Evolutionary conservation across 2,113 vertebrate species (phyloP).

Genomic region (Macrotus californicus): DNA sequence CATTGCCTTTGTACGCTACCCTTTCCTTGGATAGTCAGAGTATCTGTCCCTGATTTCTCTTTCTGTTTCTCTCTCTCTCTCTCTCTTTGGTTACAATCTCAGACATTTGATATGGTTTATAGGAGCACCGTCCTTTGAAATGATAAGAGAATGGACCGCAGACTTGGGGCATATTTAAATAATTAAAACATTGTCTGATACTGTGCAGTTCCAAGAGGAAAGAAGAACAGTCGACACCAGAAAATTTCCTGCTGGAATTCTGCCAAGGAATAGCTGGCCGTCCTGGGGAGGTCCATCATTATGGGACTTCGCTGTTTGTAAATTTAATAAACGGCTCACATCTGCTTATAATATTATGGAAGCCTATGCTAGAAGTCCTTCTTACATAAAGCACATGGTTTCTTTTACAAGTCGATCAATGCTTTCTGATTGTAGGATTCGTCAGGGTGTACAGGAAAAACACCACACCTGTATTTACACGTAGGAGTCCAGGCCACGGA

Average conservation of each 20-base stretch:
- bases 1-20: conserved; percentile 38
- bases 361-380: not conserved
- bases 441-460: not conserved
- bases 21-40: conserved; percentile 26
- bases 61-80: conserved; percentile 3
- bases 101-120: conserved; percentile 64
- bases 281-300: conserved; percentile 43
- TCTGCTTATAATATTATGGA: conserved; percentile 67
- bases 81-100: conserved; percentile 12
- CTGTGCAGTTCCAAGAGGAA: conserved; percentile 41
- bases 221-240: conserved; percentile 47
- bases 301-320: conserved; percentile 54
- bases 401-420: conserved; percentile 13
- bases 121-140: conserved; percentile 61
- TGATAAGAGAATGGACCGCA: conserved; percentile 54
- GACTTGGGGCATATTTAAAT: conserved; percentile 54
- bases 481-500: not conserved
- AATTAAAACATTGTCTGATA: conserved; percentile 55
- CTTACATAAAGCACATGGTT: conserved; percentile 39
- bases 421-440: conserved; percentile 45
- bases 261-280: conserved; percentile 67
- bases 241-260: conserved; percentile 73
- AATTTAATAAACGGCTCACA: conserved; percentile 68
- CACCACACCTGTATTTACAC: not conserved
- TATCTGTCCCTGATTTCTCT: conserved; percentile 49